A percentile compares a stretch with the other conserved stretches of the same genome.
Evolutionary conservation across 2,113 vertebrate genomes (phyloP).

Genomic region (Seriola aureovittata): DNA sequence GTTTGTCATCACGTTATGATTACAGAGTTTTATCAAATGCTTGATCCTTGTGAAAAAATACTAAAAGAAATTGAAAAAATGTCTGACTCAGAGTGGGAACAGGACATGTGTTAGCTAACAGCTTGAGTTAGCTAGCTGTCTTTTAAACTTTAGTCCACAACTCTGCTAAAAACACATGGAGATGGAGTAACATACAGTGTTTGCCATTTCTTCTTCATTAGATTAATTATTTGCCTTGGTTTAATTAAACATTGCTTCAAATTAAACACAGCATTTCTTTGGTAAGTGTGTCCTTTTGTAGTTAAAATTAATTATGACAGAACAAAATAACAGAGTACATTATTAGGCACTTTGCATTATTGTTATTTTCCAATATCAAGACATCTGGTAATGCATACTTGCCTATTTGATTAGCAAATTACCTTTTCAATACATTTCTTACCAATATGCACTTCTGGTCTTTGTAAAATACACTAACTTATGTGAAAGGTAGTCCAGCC

Average conservation of each 20-base stretch:
- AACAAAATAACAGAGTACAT: neutral
- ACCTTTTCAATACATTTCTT: neutral
- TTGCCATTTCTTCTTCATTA: no score
- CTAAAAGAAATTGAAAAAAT: neutral
- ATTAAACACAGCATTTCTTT: neutral
- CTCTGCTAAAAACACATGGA: no score
- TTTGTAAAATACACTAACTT: neutral
- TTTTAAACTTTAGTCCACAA: no score
- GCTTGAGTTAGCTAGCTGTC: no score
- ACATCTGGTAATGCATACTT: neutral
- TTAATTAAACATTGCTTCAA: no score
- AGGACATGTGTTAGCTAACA: neutral
- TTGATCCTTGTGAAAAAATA: neutral
- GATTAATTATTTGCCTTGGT: no score
- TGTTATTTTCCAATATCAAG: neutral
- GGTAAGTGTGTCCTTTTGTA: neutral
- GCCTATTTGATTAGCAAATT: neutral
- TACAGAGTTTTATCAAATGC: neutral
- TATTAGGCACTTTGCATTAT: no score
- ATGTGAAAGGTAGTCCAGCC: neutral
- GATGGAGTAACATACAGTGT: no score
- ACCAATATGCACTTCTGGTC: neutral
- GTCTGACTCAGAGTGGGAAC: no score
- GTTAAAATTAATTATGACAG: neutral
- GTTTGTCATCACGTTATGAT: neutral